These are phyloP conservation scores for Poecile atricapillus DNA, from an alignment of 2,113 vertebrate genomes.

Conservation along the genomic window DNA sequence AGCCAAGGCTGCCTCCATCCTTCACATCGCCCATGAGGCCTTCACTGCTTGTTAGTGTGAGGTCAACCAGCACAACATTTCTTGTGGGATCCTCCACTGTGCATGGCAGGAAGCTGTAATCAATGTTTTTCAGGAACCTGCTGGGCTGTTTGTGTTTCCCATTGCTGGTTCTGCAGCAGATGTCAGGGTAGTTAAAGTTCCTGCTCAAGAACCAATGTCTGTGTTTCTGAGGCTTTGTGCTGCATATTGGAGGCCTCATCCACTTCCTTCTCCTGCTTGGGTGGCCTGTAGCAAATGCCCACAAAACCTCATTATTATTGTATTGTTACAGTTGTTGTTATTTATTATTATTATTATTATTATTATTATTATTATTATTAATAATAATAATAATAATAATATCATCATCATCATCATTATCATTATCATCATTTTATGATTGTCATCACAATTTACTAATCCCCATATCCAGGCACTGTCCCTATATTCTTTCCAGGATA, in stretches of 20 bases:
- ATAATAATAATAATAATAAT: too few relatives aligned
- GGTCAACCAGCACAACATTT: background rate
- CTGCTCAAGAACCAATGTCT: background rate
- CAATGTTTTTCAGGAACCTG: background rate
- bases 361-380: too few relatives aligned
- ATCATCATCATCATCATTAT: background rate
- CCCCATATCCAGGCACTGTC: background rate
- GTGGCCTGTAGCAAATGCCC: background rate
- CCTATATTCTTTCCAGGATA: background rate
- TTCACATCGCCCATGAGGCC: background rate
- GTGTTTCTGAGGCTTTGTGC: background rate
- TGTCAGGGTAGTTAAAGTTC: background rate
- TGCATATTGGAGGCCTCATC: background rate
- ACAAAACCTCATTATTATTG: background rate
- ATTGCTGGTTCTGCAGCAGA: background rate
- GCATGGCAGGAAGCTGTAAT: background rate
- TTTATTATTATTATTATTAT: too few relatives aligned
- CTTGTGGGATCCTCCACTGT: background rate
- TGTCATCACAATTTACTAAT: background rate
- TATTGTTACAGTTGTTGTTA: background rate
- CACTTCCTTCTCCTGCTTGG: background rate
- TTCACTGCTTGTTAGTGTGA: background rate
- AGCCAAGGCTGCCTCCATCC: background rate
- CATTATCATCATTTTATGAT: background rate
- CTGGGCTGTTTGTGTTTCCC: background rate